Conservation (phyloP, 2,888 invertebrate genomes). For the Chrysina gloriosa region DNA sequence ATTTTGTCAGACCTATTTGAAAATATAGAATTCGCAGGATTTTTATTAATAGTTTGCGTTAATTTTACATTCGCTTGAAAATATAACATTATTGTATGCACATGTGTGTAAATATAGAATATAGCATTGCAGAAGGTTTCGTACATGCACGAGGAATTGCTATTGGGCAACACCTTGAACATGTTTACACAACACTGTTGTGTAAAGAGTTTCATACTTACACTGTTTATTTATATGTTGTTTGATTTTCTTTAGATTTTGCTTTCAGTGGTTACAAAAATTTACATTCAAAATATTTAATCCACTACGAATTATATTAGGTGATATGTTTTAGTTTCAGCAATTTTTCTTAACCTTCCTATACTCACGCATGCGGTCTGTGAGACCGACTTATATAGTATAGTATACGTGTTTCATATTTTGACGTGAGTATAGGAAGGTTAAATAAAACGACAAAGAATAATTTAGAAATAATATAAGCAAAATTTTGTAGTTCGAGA, state of each 20-base stretch:
- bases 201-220: conserved; percentile 14
- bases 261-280: conserved; percentile 1
- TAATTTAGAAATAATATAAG: too few relatives aligned
- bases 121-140: conserved; percentile 13
- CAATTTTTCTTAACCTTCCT: too few relatives aligned
- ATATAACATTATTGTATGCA: neutral
- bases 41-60: conserved; percentile 3
- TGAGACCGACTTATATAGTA: too few relatives aligned
- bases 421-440: too few relatives aligned
- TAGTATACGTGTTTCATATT: too few relatives aligned
- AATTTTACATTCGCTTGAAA: neutral
- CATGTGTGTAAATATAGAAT: conserved; percentile 4
- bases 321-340: too few relatives aligned
- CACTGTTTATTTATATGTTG: conserved; percentile 12
- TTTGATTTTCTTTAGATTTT: conserved; percentile 3
- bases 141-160: conserved; percentile 19
- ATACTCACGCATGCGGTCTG: too few relatives aligned
- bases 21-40: neutral
- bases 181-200: conserved; percentile 25
- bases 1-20: too few relatives aligned
- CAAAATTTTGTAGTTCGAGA: too few relatives aligned
- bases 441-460: too few relatives aligned
- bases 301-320: too few relatives aligned
- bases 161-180: conserved; percentile 32
- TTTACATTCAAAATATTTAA: too few relatives aligned